Evolutionary conservation across 2,888 invertebrate species (phyloP), one percentile per base, ranked within the genome.

Genomic region (Tenodera sinensis): DNA sequence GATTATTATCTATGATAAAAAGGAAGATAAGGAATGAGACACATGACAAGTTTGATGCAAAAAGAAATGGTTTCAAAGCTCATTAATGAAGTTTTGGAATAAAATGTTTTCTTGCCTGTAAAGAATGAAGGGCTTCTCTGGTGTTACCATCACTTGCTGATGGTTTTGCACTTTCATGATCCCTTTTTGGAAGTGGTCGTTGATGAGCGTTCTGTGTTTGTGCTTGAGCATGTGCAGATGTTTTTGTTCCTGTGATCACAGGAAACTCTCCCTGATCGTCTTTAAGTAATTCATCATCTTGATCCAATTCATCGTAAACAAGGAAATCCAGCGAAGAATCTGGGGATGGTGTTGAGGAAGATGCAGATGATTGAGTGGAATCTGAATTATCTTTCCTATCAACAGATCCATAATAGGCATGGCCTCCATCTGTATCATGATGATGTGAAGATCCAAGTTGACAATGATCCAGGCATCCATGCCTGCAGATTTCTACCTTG

Each of bases 401-500:
- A 90, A 94, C 93, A 47, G 94, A 93, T 87, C 92, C 93, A 89
- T 94, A 94, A 91, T 94, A 94, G 20, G 93, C 93, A 54, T 91
- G 91, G 28, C 89, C 90, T 47, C 90, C 88, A 25, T 89, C 90
- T 28, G 84, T 71, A 28, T 30, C 82, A 28, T 47, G 47, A 3
- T 34, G 42, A 25, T 85, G 88, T 2, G 94, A 94, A 0, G 95
- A 96, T 47, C 96, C 96, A 34, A 96, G 93, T 92, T 98, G 97
- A 92, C 98, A 98, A 92, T 98, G 98, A 92, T 98, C 98, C 91
- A 98, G 94, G 92, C 98, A 98, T 0, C 98, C 98, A 92, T 98
- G 98, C 20, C 98, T 95, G 93, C 98, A 98, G 92, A 98, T 98
- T 93, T 98, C 98, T 91, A 98, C 97, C 93, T 98, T 98, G 93